Base-by-base conservation (phyloP, 2,113 vertebrate species). In the Cochlearius cochlearius region DNA sequence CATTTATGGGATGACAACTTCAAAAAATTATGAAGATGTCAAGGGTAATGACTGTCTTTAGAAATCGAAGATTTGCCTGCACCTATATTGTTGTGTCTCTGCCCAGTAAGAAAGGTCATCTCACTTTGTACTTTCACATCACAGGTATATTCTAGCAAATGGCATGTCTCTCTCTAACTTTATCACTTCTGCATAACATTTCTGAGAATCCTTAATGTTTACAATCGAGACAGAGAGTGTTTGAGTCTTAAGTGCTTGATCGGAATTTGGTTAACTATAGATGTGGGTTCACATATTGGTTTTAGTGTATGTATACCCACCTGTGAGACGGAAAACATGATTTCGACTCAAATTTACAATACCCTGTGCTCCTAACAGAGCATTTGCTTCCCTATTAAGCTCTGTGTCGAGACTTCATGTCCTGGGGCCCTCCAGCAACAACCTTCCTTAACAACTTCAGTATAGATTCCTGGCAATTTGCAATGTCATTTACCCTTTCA, bases 381-480 rank as follows among this genome's bases (percentile, higher is more conserved):
- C 12, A 49, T 68, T 64, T 94, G 4, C 9, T 81, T 90, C 19
- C 19, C 8, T 63, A 0, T 23, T 38, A 91, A 67, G 13, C 19
- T 38, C 18, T 50, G 4, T 17, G 12, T 32, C 1, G 4, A 77
- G 43, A 41, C n/a, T 69, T 77, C 0, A 0, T 45, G 34, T 13
- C 45, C 52, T 41, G 23, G 1, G 23, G 7, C 3, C 1, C 26
- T 76, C 8, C 25, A 56, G 29, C 29, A 74, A 25, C 41, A 38
- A 49, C 17, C 5, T 34, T 50, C 9, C 50, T 45, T 56, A 52
- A 43, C 4, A 67, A 45, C 18, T 38, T 87, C 38, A 58, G 13
- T 22, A 47, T 9, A 63, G 49, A 85, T 68, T 75, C 55, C 76
- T 26, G 41, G 15, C 25, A 76, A 76, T 45, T 66, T 73, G 32